Conservation (phyloP, 1,140 invertebrate species). For the Polypedilum vanderplanki region DNA sequence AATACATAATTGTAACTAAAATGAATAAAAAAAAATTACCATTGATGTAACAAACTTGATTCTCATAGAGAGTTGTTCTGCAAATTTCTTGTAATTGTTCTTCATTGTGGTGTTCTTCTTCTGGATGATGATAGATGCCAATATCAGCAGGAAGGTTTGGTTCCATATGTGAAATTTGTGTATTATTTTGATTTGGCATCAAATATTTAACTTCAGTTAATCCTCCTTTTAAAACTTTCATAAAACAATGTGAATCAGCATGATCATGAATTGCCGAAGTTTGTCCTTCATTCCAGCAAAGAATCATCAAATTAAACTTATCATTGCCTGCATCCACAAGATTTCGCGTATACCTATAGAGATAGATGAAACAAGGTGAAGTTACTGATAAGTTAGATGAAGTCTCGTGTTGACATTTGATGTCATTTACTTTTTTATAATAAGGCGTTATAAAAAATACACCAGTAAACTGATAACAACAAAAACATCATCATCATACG, state of each 20-base stretch:
- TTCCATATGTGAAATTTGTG: not conserved
- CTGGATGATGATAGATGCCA: slow-evolving; percentile 29
- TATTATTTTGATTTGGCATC: slow-evolving; percentile 36
- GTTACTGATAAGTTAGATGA: not conserved
- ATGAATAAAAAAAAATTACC: slow-evolving; percentile 52
- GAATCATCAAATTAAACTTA: slow-evolving; percentile 93
- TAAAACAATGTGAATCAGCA: slow-evolving; percentile 92
- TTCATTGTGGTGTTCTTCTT: slow-evolving; percentile 36
- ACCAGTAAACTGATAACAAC: no score
- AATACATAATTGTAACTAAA: not conserved
- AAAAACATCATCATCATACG: no score
- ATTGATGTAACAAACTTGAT: slow-evolving; percentile 92
- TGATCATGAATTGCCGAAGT: slow-evolving; percentile 95
- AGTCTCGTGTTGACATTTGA: no score
- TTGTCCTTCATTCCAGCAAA: slow-evolving; percentile 96
- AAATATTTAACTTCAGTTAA: slow-evolving; percentile 56
- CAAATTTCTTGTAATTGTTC: slow-evolving; percentile 53
- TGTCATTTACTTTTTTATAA: no score
- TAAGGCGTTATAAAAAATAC: no score
- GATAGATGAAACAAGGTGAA: not conserved
- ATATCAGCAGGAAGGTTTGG: slow-evolving; percentile 27
- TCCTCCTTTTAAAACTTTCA: slow-evolving; percentile 79
- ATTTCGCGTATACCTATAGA: slow-evolving; percentile 82
- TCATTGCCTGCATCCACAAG: slow-evolving; percentile 92
- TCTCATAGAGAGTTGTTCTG: slow-evolving; percentile 55